A percentile compares a stretch with the other conserved stretches of the same genome.
Evolutionary conservation across 2,113 vertebrate species (phyloP).

Genomic region (Corvus hawaiiensis): DNA sequence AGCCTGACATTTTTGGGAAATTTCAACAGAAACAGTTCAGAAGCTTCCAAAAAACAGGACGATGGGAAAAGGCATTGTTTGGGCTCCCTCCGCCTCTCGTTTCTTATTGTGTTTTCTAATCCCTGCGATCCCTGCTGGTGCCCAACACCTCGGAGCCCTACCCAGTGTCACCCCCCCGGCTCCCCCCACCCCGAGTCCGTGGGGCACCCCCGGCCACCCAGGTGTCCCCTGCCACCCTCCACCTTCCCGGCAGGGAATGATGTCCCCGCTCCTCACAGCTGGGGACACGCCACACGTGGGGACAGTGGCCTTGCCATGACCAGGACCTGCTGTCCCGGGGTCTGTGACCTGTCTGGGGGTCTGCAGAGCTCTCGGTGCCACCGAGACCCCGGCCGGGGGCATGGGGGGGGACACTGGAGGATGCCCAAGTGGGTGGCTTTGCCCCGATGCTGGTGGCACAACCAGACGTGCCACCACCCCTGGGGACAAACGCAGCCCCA

Average conservation of each 20-base stretch:
- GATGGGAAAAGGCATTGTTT: slow-evolving; percentile 41
- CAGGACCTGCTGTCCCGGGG: background rate
- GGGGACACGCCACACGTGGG: background rate
- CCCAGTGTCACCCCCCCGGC: background rate
- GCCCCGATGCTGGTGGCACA: background rate
- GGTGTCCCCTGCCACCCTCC: background rate
- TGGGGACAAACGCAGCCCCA: accelerated
- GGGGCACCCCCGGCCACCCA: background rate
- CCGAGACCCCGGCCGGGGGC: accelerated
- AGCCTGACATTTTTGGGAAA: slow-evolving; percentile 51
- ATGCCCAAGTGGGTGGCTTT: accelerated
- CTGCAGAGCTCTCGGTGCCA: background rate
- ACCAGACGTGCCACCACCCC: accelerated
- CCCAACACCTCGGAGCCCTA: background rate
- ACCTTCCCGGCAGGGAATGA: accelerated
- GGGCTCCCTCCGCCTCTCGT: background rate
- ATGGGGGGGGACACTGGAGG: accelerated
- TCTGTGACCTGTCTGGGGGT: background rate
- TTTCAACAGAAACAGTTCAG: slow-evolving; percentile 55
- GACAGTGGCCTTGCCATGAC: background rate
- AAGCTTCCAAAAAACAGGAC: slow-evolving; percentile 47
- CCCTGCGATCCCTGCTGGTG: background rate
- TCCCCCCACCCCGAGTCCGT: background rate
- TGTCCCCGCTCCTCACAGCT: background rate
- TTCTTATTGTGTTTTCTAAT: background rate